Conservation (phyloP, 2,113 vertebrate genomes). For the Nothoprocta pentlandii region DNA sequence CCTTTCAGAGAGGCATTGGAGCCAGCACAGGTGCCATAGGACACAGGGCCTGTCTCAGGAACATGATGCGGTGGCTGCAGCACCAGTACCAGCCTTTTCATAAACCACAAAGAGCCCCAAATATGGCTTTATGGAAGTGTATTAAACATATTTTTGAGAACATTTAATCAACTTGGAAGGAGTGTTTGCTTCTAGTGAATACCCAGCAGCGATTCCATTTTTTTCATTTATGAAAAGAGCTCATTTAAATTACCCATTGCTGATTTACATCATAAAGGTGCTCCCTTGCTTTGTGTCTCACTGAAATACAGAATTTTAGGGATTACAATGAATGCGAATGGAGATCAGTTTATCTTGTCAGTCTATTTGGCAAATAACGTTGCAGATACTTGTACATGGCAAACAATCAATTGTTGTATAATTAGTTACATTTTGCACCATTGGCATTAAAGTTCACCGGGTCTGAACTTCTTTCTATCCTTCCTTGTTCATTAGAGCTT, state of each 20-base stretch:
- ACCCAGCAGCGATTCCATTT: not conserved
- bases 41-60: not conserved
- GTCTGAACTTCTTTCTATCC: slow-evolving; percentile 15
- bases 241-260: rapidly evolving
- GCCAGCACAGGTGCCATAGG: rapidly evolving
- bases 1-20: not conserved
- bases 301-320: not conserved
- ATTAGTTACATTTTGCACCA: slow-evolving; percentile 19
- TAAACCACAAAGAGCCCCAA: rapidly evolving
- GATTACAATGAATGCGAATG: rapidly evolving
- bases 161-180: rapidly evolving
- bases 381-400: not conserved
- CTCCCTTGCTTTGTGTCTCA: not conserved
- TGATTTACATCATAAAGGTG: not conserved
- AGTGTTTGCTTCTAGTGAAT: not conserved
- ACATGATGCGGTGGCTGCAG: rapidly evolving
- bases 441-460: slow-evolving; percentile 38
- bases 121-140: rapidly evolving
- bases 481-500: slow-evolving; percentile 14
- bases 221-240: not conserved
- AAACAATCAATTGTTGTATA: slow-evolving; percentile 8
- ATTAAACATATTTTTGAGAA: not conserved
- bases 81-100: not conserved
- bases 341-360: not conserved
- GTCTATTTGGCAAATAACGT: not conserved